Evolutionary conservation across 1,140 invertebrate species (phyloP).

Genomic region (Drosophila pachea): DNA sequence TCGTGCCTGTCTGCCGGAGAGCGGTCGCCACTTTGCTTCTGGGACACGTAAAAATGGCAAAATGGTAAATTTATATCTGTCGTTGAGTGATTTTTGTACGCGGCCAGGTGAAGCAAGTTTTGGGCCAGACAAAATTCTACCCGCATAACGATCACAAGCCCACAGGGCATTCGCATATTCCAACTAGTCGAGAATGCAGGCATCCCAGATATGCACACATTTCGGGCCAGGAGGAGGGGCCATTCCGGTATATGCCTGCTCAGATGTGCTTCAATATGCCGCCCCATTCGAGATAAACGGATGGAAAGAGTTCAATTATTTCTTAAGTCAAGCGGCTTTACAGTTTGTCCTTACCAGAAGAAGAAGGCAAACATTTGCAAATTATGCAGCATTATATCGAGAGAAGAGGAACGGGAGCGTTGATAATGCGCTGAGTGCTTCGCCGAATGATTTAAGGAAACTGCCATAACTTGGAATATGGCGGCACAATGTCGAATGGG

Average conservation of each 20-base stretch:
- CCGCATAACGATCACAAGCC: slow-evolving; percentile 6
- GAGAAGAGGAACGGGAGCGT: too few relatives aligned
- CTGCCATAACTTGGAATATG: slow-evolving; percentile 70
- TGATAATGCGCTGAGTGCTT: slow-evolving; percentile 35
- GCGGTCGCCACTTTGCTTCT: slow-evolving; percentile 42
- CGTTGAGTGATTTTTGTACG: slow-evolving; percentile 50
- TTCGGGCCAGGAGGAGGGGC: slow-evolving; percentile 5
- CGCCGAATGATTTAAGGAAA: slow-evolving; percentile 53
- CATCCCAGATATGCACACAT: slow-evolving; percentile 11
- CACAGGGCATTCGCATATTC: slow-evolving; percentile 52
- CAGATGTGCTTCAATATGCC: too few relatives aligned
- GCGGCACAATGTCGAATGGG: slow-evolving; percentile 21
- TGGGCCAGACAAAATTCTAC: slow-evolving; percentile 19
- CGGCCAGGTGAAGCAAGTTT: slow-evolving; percentile 17
- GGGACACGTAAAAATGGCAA: slow-evolving; percentile 49
- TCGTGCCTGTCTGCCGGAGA: slow-evolving; percentile 1
- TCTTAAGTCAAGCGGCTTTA: neutral
- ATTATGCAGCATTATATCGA: too few relatives aligned
- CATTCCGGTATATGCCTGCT: too few relatives aligned
- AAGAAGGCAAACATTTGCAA: too few relatives aligned
- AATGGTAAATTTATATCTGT: slow-evolving; percentile 49
- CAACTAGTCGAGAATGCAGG: neutral
- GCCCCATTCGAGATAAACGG: too few relatives aligned
- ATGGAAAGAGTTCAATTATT: too few relatives aligned
- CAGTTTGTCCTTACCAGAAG: too few relatives aligned